Base-by-base conservation (phyloP, 1,140 invertebrate genomes). In the Drosophila eugracilis region DNA sequence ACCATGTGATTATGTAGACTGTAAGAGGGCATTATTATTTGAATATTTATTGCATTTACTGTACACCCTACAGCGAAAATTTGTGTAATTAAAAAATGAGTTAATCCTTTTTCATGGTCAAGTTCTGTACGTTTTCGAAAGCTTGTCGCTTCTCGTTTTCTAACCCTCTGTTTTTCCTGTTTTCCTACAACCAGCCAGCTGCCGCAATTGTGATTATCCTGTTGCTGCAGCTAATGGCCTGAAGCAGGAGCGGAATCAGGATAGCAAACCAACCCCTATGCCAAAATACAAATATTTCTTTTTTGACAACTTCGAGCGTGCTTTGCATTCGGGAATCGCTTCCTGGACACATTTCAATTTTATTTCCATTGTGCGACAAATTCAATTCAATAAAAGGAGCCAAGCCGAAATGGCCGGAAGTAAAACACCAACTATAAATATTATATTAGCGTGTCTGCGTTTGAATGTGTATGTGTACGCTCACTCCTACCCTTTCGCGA, bases 381-480 rank as follows among this genome's bases (percentile, higher is more conserved):
- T 47, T 65, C 42, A 86, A 86, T 85, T 83, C 60, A 83, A 83
- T 83, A 74, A 69, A 53, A 52, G 72, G 44, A 73, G 37, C 21
- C 21, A 22, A 36, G 45, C 19, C 47, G 24, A 57, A 72, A 48
- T 72, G 60, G 80, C 66, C 76, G 80, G 81, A 85, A 85, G 71
- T 71, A 74, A 80, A 86, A 86, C 65, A 77, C 77, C 63, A 86
- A 85, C 77, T 85, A 86, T 86, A 86, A 85, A 85, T 85, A 81
- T 88, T 78, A 77, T 78, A 81, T 86, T 85, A 77, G 74, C 77
- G 62, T 53, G 65, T 69, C 57, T 65, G 60, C 21, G 21, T 30
- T 15, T 22, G 22, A 34, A 15, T 37, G 24, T 19, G 21, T 37
- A 19, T 19, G 21, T 49, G 12, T 21, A 15, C 15, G 15, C 28